Evolutionary conservation across 2,888 invertebrate species (phyloP).

Genomic region (Drosophila yooni): DNA sequence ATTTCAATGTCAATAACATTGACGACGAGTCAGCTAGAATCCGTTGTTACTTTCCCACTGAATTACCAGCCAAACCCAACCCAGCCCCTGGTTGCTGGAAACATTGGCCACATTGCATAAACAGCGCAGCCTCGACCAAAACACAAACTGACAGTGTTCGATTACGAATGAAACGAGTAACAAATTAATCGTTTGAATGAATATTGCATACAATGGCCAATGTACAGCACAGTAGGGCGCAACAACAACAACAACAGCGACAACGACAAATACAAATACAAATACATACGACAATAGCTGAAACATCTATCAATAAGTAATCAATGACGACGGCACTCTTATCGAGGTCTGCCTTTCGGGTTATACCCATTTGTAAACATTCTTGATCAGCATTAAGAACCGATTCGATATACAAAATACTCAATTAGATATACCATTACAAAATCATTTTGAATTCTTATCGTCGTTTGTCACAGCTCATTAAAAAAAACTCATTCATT

Average conservation of each 20-base stretch:
- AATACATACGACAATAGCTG: constrained; percentile 11
- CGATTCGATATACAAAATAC: background rate
- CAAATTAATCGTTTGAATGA: constrained; percentile 69
- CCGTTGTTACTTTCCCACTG: constrained; percentile 39
- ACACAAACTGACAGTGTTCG: constrained; percentile 42
- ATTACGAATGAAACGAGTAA: constrained; percentile 44
- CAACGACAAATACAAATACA: constrained; percentile 1
- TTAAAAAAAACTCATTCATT: background rate
- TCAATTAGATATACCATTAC: background rate
- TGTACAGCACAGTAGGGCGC: constrained; percentile 44
- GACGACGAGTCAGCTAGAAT: constrained; percentile 70
- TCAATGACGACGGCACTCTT: constrained; percentile 43
- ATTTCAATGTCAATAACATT: constrained; percentile 73
- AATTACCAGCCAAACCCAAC: constrained; percentile 16
- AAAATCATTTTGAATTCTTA: background rate
- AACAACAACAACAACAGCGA: background rate
- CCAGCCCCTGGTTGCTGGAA: constrained; percentile 9
- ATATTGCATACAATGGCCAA: constrained; percentile 61
- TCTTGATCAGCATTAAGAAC: background rate
- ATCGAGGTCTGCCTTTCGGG: background rate
- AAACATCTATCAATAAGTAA: constrained; percentile 59
- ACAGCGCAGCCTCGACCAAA: constrained; percentile 52
- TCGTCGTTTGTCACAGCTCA: background rate
- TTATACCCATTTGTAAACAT: background rate
- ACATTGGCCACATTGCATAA: constrained; percentile 55